phyloP scores from a whole-genome alignment of 2,113 vertebrate genomes.

The Nibea albiflora region DNA sequence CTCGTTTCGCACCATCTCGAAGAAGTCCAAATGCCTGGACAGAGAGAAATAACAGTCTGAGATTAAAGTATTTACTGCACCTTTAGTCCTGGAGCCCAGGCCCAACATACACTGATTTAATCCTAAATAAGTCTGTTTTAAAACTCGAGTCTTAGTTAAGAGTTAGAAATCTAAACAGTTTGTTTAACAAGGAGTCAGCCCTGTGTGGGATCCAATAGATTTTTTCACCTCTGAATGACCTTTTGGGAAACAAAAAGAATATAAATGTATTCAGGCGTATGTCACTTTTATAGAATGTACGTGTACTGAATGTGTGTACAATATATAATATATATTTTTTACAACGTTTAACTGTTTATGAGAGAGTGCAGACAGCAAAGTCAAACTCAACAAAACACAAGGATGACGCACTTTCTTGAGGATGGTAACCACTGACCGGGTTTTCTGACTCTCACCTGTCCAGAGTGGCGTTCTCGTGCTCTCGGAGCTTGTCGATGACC shows the following conservation, averaged over 20 bases:
- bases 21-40: constrained; percentile 96
- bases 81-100: not conserved
- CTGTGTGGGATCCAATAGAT: too few relatives aligned
- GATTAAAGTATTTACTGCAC: not conserved
- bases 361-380: not conserved
- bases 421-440: not conserved
- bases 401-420: not conserved
- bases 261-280: not conserved
- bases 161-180: too few relatives aligned
- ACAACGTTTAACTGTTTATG: too few relatives aligned
- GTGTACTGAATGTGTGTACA: too few relatives aligned
- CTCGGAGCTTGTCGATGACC: constrained; percentile 95
- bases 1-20: constrained; percentile 98
- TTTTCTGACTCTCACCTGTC: constrained; percentile 87
- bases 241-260: not conserved
- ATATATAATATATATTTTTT: too few relatives aligned
- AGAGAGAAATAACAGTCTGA: not conserved
- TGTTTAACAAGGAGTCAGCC: too few relatives aligned
- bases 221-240: not conserved
- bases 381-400: not conserved
- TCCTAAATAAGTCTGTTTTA: too few relatives aligned
- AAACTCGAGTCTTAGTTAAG: too few relatives aligned
- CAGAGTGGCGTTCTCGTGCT: constrained; percentile 94
- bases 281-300: too few relatives aligned
- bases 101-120: not conserved